Evolutionary conservation across 2,888 invertebrate species (phyloP).

Genomic region (Drosophila acutilabella): DNA sequence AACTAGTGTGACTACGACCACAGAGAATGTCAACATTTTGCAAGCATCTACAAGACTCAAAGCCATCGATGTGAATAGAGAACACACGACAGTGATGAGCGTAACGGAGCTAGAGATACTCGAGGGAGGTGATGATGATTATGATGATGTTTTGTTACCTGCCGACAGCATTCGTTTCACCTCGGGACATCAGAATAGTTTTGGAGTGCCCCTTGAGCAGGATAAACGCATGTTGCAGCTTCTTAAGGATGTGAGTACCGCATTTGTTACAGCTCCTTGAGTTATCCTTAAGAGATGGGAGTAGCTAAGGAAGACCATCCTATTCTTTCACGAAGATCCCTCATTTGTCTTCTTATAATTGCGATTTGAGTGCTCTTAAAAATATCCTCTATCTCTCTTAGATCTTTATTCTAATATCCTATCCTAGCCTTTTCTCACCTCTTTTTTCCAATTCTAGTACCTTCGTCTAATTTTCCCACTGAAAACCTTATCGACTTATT

Average conservation of each 20-base stretch:
- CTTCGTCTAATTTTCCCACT: too few species aligned
- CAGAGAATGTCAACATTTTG: conserved; percentile 20
- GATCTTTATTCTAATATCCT: neutral
- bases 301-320: neutral
- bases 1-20: conserved; percentile 20
- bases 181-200: conserved; percentile 88
- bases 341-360: too few species aligned
- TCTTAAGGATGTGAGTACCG: conserved; percentile 79
- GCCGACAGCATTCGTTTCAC: conserved; percentile 85
- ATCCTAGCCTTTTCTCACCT: neutral
- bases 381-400: neutral
- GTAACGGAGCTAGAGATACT: conserved; percentile 28
- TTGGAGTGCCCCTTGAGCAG: conserved; percentile 88
- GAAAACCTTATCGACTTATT: too few species aligned
- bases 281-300: neutral
- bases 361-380: too few species aligned
- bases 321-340: neutral
- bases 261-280: neutral
- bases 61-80: conserved; percentile 41
- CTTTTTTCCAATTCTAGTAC: too few species aligned
- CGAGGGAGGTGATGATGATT: conserved; percentile 51
- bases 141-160: conserved; percentile 72
- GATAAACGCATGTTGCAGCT: conserved; percentile 85
- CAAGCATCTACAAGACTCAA: conserved; percentile 75
- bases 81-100: conserved; percentile 38